Evolutionary conservation across 1,140 invertebrate genomes (phyloP).

Genomic region (Diachasma alloeum): DNA sequence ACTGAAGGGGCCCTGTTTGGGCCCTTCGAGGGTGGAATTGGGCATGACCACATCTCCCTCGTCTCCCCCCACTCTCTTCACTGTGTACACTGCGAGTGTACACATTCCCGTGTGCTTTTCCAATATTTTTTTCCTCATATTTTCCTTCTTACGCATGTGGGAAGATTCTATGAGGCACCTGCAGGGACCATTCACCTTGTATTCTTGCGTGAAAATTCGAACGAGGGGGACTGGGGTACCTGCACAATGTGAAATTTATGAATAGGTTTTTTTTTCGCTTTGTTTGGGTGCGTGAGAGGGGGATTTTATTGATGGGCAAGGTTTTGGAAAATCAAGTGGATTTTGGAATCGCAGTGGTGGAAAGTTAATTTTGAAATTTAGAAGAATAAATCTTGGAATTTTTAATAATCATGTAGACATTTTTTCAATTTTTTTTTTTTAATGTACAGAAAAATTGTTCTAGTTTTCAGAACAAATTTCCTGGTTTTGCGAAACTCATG

Average conservation of each 20-base stretch:
- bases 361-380: neutral
- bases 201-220: constrained; percentile 10
- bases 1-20: constrained; percentile 5
- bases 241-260: neutral
- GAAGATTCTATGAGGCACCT: neutral
- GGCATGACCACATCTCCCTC: neutral
- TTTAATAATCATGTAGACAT: too few relatives aligned
- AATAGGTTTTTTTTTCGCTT: constrained; percentile 1
- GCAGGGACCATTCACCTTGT: neutral
- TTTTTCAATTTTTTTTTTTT: too few relatives aligned
- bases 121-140: neutral
- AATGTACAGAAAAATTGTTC: too few relatives aligned
- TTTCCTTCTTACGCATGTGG: neutral
- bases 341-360: neutral
- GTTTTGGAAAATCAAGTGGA: neutral
- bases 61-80: neutral
- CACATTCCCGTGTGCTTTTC: neutral
- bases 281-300: neutral
- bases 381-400: too few relatives aligned
- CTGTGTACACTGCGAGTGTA: neutral
- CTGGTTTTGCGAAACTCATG: too few relatives aligned
- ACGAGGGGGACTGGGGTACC: neutral
- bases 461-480: too few relatives aligned
- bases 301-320: neutral
- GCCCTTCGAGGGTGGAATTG: neutral